phyloP scores from a whole-genome alignment of 1,140 invertebrate genomes.

The Notospermus geniculatus region DNA sequence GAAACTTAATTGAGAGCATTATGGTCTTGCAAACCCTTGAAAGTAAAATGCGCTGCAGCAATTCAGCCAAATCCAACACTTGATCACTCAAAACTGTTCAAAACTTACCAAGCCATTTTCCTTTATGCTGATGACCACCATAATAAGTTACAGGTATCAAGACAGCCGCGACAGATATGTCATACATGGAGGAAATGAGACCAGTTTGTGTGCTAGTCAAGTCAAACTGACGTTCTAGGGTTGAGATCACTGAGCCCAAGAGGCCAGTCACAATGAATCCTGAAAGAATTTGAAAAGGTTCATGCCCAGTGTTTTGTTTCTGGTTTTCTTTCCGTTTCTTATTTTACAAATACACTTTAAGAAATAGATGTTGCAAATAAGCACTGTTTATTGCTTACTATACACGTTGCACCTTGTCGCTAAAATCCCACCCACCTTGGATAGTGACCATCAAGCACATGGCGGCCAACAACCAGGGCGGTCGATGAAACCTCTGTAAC shows the following conservation, averaged over 20 bases:
- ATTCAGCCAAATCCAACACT: too few relatives aligned
- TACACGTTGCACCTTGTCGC: not conserved
- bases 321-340: not conserved
- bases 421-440: constrained; percentile 58
- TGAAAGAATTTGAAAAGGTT: constrained; percentile 46
- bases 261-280: constrained; percentile 86
- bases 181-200: constrained; percentile 77
- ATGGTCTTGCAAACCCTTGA: too few relatives aligned
- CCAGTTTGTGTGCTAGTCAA: constrained; percentile 73
- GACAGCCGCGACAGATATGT: constrained; percentile 76
- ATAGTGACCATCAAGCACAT: constrained; percentile 77
- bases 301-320: not conserved
- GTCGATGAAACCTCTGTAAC: constrained; percentile 38
- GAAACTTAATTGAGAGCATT: too few relatives aligned
- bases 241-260: constrained; percentile 84
- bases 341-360: not conserved
- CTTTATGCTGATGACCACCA: constrained; percentile 78
- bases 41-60: too few relatives aligned
- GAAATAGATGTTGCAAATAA: not conserved
- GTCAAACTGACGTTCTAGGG: constrained; percentile 80
- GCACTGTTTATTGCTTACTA: not conserved
- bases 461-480: constrained; percentile 57
- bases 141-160: constrained; percentile 83
- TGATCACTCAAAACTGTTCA: too few relatives aligned
- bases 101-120: constrained; percentile 68